Conservation (phyloP, 2,888 invertebrate species). For the Hirudinaria manillensis region DNA sequence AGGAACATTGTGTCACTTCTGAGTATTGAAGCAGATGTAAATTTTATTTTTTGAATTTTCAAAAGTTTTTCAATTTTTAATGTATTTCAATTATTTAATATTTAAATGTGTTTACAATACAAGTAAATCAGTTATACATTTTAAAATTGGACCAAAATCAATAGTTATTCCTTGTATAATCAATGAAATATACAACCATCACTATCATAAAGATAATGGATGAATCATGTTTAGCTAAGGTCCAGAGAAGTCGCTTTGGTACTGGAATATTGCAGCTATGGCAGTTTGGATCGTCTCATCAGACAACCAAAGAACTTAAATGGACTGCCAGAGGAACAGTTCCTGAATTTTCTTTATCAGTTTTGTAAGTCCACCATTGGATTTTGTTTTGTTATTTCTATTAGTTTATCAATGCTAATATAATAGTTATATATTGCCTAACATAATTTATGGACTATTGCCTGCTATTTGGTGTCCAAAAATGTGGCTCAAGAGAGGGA, state of each 20-base stretch:
- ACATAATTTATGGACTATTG: too few relatives aligned
- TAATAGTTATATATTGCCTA: too few relatives aligned
- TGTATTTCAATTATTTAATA: neutral
- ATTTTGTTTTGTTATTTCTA: neutral
- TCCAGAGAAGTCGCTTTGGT: conserved; percentile 19
- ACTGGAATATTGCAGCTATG: conserved; percentile 23
- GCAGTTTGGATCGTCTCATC: conserved; percentile 23
- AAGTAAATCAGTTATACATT: neutral
- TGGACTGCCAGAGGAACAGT: conserved; percentile 18
- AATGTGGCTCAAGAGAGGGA: too few relatives aligned
- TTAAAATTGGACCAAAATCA: neutral
- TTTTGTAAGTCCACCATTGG: conserved; percentile 12
- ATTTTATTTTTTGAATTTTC: neutral
- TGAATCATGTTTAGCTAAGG: conserved; percentile 13
- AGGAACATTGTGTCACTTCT: conserved; percentile 27
- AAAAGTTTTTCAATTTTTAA: neutral
- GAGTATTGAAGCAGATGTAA: conserved; percentile 28
- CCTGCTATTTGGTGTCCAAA: too few relatives aligned
- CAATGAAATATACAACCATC: neutral
- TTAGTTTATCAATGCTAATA: neutral
- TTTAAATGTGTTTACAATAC: too few relatives aligned
- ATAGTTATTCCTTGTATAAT: neutral
- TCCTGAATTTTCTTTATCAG: conserved; percentile 18
- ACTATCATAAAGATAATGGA: neutral
- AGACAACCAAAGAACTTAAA: conserved; percentile 10